Evolutionary conservation across 2,113 vertebrate genomes (phyloP), one percentile per base, ranked within the genome.

Genomic region (Elachura formosa): DNA sequence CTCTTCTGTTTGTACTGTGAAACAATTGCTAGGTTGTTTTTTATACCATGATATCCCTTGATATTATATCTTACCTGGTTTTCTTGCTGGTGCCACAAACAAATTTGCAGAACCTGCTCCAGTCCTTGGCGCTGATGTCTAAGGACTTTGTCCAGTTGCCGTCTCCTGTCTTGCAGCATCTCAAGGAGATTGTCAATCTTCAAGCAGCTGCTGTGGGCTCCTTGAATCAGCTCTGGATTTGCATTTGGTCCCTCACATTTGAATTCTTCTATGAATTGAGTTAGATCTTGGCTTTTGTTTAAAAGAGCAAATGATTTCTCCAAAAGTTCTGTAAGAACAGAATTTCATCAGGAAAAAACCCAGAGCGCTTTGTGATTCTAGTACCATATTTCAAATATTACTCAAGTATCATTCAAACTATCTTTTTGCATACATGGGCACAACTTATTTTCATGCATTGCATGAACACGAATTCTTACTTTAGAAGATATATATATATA

Each of bases 121-220:
- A 98, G 54, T 55, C 97, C 97, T 76, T 87, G 96, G 19, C 95
- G 92, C 78, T 98, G 98, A 11, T 96, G 97, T 46, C 97, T 96
- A 74, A 98, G 91, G 46, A 96, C 95, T 87, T 97, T 98, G 80
- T 99, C 98, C n/a, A 98, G 95, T 28, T 98, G 98, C 62, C 98
- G 84, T 36, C 99, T 98, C 80, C 98, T 97, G 92, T 99, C 99
- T 95, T 99, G 99, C 1, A 99, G 98, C 59, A 97, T 89, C 98
- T 99, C 99, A 68, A 99, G 96, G 55, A 99, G 98, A 68, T 95
- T 97, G 84, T 99, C 98, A 22, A 99, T 98, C 97, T 98, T 97
- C 82, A 97, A 73, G 73, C 93, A 98, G 91, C 98, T 98, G 87
- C 94, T 98, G 4, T 91, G 97, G 80, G 98, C 98, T 79, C 98